Conservation (phyloP, 2,113 vertebrate genomes). For the Rhinopomastus cyanomelas region DNA sequence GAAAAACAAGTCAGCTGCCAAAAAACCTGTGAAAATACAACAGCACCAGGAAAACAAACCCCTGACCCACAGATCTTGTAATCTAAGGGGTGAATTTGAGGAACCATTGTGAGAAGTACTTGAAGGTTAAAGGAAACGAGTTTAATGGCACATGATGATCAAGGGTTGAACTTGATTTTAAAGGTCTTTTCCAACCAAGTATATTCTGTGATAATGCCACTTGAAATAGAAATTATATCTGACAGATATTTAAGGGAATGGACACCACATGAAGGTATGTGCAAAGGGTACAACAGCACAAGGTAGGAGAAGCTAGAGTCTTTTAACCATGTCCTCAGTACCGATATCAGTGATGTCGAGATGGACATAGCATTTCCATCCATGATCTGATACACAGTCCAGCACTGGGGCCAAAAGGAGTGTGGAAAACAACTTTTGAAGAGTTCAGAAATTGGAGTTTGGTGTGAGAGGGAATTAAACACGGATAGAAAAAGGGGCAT, state of each 20-base stretch:
- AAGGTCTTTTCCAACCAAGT: too few relatives aligned
- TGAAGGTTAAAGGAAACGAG: background rate
- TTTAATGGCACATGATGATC: background rate
- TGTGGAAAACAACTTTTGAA: background rate
- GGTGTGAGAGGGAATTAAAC: background rate
- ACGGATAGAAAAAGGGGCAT: background rate
- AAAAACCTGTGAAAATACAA: background rate
- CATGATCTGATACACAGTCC: background rate
- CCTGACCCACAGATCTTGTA: background rate
- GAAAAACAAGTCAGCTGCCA: background rate
- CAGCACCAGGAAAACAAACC: background rate
- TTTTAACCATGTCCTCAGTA: background rate
- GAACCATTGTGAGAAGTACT: background rate
- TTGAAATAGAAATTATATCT: background rate
- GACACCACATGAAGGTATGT: accelerated
- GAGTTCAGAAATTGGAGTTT: background rate
- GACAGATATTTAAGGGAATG: background rate
- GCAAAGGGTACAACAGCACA: background rate
- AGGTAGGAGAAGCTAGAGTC: background rate
- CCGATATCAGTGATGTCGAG: background rate
- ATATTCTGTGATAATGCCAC: background rate
- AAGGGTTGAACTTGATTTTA: too few relatives aligned
- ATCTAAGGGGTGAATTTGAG: background rate
- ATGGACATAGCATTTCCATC: background rate
- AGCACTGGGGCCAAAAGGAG: background rate